Evolutionary conservation across 2,888 invertebrate genomes (phyloP), one percentile per base, ranked within the genome.

Genomic region (Tribolium freemani): DNA sequence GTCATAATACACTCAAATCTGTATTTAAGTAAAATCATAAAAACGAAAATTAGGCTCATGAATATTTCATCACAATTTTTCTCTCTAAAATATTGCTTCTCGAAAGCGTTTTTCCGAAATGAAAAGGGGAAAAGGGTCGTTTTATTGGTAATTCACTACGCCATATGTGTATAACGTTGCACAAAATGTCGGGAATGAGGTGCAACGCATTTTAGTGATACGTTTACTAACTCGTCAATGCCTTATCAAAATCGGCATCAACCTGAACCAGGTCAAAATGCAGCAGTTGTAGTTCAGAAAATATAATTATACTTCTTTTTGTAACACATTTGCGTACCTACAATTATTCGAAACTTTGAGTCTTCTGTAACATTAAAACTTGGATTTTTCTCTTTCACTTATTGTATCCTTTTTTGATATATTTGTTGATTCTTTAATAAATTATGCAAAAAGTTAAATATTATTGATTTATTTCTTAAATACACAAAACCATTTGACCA

Each of bases 51-150:
- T 48, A 60, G 46, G 11, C 16, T 60, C 60, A 60, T 60, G 60
- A 60, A 60, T 60, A 46, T 60, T 60, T 60, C 60, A 60, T 44
- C n/a, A 16, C 57, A 58, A 20, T 58, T 58, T 45, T 60, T 60
- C 21, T 46, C 46, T 48, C 48, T 46, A 11, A 58, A 58, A 58
- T 60, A 48, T 60, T 46, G 48, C 57, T 60, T 60, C 45, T 26
- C 10, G 60, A 60, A 60, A 60, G 26, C 60, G 9, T 10, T 60
- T 44, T 58, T 45, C n/a, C 45, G 60, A 60, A 48, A 60, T 60
- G 48, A 38, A 60, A 60, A 46, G 54, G 21, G 58, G 60, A 16
- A 26, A 58, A 58, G n/a, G 57, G 57, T 58, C 45, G 20, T 48
- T 60, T 60, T 48, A 60, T 60, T 60, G 48, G 60, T 46, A 46